Evolutionary conservation across 2,888 invertebrate species (phyloP).

Genomic region (Agriopis marginaria): DNA sequence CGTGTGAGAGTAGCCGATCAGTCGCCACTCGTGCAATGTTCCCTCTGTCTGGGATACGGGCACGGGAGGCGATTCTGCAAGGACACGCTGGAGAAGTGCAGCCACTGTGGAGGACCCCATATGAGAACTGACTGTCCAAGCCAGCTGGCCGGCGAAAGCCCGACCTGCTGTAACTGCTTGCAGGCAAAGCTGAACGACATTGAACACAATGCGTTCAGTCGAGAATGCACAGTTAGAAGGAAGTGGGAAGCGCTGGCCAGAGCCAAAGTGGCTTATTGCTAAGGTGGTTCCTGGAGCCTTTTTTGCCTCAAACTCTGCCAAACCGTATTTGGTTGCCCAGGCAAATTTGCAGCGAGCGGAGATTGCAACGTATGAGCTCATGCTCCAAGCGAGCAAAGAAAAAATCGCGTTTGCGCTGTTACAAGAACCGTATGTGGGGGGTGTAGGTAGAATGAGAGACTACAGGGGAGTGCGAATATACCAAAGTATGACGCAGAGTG

Average conservation of each 20-base stretch:
- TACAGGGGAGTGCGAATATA: neutral
- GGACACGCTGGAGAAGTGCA: neutral
- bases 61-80: neutral
- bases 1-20: neutral
- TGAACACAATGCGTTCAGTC: neutral
- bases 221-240: neutral
- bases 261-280: too few relatives aligned
- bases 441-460: neutral
- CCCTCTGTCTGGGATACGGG: neutral
- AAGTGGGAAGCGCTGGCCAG: neutral
- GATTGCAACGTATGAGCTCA: neutral
- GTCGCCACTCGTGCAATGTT: neutral
- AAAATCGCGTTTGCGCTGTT: neutral
- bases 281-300: neutral
- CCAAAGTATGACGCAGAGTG: neutral
- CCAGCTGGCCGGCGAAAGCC: neutral
- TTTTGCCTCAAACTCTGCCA: too few relatives aligned
- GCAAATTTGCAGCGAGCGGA: neutral
- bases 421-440: neutral
- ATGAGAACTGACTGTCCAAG: neutral
- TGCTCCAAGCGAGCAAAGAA: neutral
- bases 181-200: neutral
- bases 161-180: neutral
- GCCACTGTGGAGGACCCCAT: neutral
- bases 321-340: neutral